Evolutionary conservation across 2,888 invertebrate genomes (phyloP), one percentile per base, ranked within the genome.

Genomic region (Drosophila neonasuta): DNA sequence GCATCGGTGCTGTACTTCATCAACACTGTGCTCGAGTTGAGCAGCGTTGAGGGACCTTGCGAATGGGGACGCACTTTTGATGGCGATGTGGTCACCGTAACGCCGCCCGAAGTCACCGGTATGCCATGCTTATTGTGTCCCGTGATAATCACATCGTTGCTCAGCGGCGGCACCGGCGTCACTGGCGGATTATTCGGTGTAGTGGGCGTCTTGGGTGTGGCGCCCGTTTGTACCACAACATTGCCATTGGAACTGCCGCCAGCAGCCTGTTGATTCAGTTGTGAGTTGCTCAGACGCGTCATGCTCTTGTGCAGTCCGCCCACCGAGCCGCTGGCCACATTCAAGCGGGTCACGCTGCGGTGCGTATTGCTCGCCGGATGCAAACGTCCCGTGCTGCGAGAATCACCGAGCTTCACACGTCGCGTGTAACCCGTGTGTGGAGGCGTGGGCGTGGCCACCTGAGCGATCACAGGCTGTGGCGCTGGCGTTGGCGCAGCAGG

Each of bases 231-330:
- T 32, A 90, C 89, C 17, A 90, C 87, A 15, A 91, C 89, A 75
- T 90, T 86, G 10, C 90, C 86, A 59, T 88, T 90, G 56, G 90
- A 90, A 41, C 65, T 88, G 56, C 92, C 92, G n/a, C 36, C 36
- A 1, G 36, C 36, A 9, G 32, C 80, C 84, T 92, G 93, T 62
- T 92, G 92, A 88, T 95, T 95, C 78, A 95, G 95, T 89, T 96
- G 95, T 42, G 95, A 95, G 11, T 95, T 95, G 68, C 95, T 95
- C 67, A 96, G 89, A 41, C 95, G 93, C 8, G 96, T 96, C 95
- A 96, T 95, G 88, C 96, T 96, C 89, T 95, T 96, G 89, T 96
- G 95, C 4, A 96, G 92, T 1, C 95, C 96, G 8, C 95, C 95
- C 11, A 95, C 94, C 0, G 95, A 95, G 13, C 95, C 95, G 39